Evolutionary conservation across 2,797 vertebrate genomes (phyloP).

Genomic region (Schizopygopsis malacanthus): DNA sequence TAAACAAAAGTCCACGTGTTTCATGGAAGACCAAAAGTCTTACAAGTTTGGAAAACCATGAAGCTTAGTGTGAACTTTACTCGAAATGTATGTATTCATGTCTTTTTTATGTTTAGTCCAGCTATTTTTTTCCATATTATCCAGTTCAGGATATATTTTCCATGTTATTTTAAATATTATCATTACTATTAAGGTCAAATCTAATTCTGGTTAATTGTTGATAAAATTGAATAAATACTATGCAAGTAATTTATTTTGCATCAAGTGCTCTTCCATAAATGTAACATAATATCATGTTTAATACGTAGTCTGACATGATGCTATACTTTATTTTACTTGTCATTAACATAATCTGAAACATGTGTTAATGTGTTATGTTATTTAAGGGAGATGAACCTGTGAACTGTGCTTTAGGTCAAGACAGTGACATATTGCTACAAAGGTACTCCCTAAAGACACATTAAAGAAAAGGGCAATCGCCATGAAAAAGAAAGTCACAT

Average conservation of each 20-base stretch:
- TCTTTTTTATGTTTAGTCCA: background rate
- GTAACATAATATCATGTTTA: background rate
- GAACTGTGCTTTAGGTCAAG: conserved; percentile 7
- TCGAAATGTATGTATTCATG: background rate
- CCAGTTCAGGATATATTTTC: background rate
- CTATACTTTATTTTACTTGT: background rate
- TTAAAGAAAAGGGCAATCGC: background rate
- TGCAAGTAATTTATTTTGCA: background rate
- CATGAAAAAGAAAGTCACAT: background rate
- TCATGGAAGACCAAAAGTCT: background rate
- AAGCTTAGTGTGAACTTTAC: background rate
- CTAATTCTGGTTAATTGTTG: background rate
- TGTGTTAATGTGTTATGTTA: background rate
- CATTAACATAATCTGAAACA: background rate
- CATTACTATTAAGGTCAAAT: background rate
- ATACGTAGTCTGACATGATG: background rate
- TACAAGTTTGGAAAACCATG: background rate
- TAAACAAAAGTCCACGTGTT: background rate
- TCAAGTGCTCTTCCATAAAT: background rate
- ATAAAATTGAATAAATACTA: background rate
- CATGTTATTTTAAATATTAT: background rate
- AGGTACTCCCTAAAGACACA: background rate
- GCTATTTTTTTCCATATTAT: background rate
- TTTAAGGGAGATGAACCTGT: background rate
- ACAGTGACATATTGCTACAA: conserved; percentile 7